These are phyloP conservation scores for Willisornis vidua DNA, from an alignment of 2,113 vertebrate species.

Conservation along the genomic window DNA sequence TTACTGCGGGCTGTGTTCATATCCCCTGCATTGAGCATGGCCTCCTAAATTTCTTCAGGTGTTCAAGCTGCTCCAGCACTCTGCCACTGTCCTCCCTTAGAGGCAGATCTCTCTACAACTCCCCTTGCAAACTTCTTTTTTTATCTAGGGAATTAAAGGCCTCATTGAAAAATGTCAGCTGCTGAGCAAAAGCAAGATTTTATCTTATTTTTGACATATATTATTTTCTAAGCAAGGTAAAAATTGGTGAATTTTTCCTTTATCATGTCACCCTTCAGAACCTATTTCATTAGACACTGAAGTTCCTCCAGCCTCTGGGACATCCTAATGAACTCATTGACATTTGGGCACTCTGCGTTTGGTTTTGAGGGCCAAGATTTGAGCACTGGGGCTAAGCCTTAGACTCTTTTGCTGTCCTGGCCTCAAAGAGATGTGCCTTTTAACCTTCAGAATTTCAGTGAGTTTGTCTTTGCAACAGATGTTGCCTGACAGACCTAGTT, in stretches of 20 bases:
- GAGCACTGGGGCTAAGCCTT: background rate
- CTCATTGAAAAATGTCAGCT: background rate
- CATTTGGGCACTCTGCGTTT: background rate
- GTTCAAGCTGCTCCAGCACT: background rate
- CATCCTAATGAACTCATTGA: background rate
- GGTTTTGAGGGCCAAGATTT: background rate
- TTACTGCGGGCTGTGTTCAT: background rate
- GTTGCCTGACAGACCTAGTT: slow-evolving; percentile 25
- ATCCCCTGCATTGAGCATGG: rapidly evolving
- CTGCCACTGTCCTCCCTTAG: background rate
- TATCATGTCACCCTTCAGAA: background rate
- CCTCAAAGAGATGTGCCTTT: background rate
- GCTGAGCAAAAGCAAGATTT: background rate
- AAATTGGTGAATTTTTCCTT: background rate
- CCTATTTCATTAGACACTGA: background rate
- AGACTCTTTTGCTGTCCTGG: background rate
- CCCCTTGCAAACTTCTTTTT: background rate
- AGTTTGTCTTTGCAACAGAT: background rate
- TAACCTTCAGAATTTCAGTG: background rate
- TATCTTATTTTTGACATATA: background rate
- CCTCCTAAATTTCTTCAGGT: background rate
- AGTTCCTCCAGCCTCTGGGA: background rate
- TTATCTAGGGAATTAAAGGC: background rate
- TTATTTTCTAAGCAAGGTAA: background rate
- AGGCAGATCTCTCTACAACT: background rate